Base-by-base conservation (phyloP, 1,140 invertebrate genomes). In the Euwallacea similis region DNA sequence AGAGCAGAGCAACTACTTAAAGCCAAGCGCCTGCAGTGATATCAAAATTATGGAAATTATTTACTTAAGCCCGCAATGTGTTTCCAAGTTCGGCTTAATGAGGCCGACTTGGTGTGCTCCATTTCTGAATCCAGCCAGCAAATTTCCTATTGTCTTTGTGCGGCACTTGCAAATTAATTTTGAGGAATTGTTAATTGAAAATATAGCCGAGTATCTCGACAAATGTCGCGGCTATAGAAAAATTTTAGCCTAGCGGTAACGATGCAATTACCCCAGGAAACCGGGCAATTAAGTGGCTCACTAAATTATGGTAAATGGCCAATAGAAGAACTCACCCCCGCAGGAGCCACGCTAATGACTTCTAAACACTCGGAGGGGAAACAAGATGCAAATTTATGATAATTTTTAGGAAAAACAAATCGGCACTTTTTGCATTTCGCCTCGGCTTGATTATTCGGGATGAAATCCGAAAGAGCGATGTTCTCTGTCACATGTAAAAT, bases 41-140 rank as follows among this genome's bases (percentile, higher is more conserved):
- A 66, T 66, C 64, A 66, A 66, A 47, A 66, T 66, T 66, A 66
- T 66, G 64, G 64, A 66, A 66, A 66, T 66, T 66, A 66, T 66
- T 66, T 56, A 66, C 42, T 66, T 66, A 66, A 56, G 47, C 46
- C 47, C n/a, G 64, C 47, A 66, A 66, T 13, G 47, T 66, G 64
- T 66, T 66, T 54, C 47, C 41, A 66, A 55, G 21, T 63, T 46
- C 46, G 60, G 42, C 44, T 63, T 63, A 46, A 63, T 44, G 42
- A 59, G 56, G 2, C 33, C 33, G 56, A 33, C 56, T 59, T 42
- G 33, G 13, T 56, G n/a, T 15, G 16, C n/a, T 56, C n/a, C 16
- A 59, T 59, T 11, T 59, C 56, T 59, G 13, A 59, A 9, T 59
- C 33, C 16, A 56, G 54, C n/a, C 10, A 56, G 54, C 54, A 15